These are phyloP conservation scores for Paralichthys olivaceus DNA, from an alignment of 2,113 vertebrate species.

Conservation along the genomic window DNA sequence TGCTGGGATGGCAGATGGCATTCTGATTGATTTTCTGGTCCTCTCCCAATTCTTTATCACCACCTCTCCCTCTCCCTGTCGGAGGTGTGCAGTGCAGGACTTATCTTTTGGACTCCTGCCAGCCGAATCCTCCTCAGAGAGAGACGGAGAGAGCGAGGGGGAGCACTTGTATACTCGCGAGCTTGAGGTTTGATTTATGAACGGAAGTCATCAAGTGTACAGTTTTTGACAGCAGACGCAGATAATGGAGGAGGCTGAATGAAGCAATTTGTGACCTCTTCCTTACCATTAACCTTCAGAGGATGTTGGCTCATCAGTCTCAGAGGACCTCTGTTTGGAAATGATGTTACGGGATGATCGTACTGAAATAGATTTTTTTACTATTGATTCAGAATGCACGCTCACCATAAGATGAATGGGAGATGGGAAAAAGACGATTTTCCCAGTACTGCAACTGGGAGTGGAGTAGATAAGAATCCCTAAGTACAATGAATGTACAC, in stretches of 20 bases:
- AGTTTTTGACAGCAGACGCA: conserved; percentile 43
- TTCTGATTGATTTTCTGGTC: conserved; percentile 63
- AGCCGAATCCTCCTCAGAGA: conserved; percentile 24
- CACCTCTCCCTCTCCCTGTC: conserved; percentile 39
- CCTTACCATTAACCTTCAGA: conserved; percentile 55
- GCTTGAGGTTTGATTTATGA: conserved; percentile 50
- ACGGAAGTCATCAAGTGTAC: conserved; percentile 19
- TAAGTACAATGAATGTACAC: conserved; percentile 36
- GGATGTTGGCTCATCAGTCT: conserved; percentile 27
- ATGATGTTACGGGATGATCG: conserved; percentile 14
- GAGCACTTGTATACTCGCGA: conserved; percentile 22
- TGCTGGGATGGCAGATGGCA: conserved; percentile 62
- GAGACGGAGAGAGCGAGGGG: background rate
- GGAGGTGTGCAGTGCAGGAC: conserved; percentile 28
- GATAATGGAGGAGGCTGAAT: conserved; percentile 47
- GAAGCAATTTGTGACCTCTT: conserved; percentile 59
- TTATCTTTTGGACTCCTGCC: conserved; percentile 25
- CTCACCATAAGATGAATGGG: conserved; percentile 30
- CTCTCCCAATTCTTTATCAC: conserved; percentile 54
- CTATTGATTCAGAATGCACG: conserved; percentile 46
- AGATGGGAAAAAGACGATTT: conserved; percentile 17
- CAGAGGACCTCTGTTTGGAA: conserved; percentile 36
- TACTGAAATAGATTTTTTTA: conserved; percentile 37
- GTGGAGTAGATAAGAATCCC: conserved; percentile 1
- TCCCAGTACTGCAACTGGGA: background rate